Base-by-base conservation (phyloP, 2,797 vertebrate genomes). In the Protosalanx chinensis region DNA sequence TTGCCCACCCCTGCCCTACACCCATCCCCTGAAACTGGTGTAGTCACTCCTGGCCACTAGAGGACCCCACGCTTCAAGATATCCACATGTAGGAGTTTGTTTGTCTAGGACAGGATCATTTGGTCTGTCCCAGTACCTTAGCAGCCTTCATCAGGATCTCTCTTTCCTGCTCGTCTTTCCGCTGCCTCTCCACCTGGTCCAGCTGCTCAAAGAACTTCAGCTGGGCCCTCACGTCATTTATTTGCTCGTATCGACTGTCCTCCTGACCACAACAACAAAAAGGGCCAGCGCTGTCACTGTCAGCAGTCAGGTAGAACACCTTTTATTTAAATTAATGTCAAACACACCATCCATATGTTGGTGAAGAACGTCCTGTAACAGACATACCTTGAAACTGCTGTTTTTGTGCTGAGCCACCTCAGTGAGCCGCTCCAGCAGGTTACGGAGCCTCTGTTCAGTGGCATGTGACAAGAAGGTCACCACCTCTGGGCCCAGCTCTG, bases 171-270 rank as follows among this genome's bases (percentile, higher is more conserved):
- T 98, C 96, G 23, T 98, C 97, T 76, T 98, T 99, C 53, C 93
- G 90, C 82, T 99, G 96, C 79, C 97, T 99, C 80, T 99, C 97
- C 73, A 97, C 90, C 84, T 97, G 96, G 88, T 99, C 97, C 68
- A 99, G 93, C 87, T 98, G 97, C 84, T 99, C 97, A 80, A 99
- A 98, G 87, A 97, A 98, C 84, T 95, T 98, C 33, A 99, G 93
- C 90, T 99, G 96, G 49, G 94, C 87, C 74, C 96, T 96, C 77
- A 98, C 96, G 2, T 98, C 96, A 53, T 92, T 95, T 62, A 88
- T 91, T 88, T 96, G 96, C 84, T 98, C 95, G 0, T 94, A 93
- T 79, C 91, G 93, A 81, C 94, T 92, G 18, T 97, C 96, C 80
- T 99, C 96, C 96, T 99, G 86, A 66, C 18, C 64, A 71, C 23